Evolutionary conservation across 2,888 invertebrate genomes (phyloP).

Genomic region (Protonemura montana): DNA sequence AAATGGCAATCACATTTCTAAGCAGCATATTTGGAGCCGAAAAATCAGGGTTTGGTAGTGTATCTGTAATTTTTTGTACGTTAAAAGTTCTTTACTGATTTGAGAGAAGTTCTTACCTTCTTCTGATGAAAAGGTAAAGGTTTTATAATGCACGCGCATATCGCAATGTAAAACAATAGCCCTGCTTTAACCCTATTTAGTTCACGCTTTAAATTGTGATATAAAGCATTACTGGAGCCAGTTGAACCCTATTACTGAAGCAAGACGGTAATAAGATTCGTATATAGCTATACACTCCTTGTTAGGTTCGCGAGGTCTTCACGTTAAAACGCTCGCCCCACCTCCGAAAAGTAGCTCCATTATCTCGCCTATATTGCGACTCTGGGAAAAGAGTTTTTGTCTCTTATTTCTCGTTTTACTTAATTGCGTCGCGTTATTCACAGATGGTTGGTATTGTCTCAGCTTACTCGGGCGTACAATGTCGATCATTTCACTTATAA

Average conservation of each 20-base stretch:
- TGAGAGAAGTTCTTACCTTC: too few species aligned
- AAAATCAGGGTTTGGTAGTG: too few species aligned
- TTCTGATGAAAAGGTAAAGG: too few species aligned
- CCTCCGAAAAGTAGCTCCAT: background rate
- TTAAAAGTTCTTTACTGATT: too few species aligned
- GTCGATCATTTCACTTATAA: slow-evolving; percentile 37
- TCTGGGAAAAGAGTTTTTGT: background rate
- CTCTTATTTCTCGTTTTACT: slow-evolving; percentile 28
- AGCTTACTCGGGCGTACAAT: slow-evolving; percentile 33
- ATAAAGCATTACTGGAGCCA: background rate
- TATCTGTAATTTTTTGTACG: too few species aligned
- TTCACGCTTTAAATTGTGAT: background rate
- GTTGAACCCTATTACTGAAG: background rate
- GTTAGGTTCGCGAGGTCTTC: background rate
- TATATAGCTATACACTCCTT: background rate
- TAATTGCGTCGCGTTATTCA: slow-evolving; percentile 40
- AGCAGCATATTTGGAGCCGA: too few species aligned
- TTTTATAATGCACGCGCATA: too few species aligned
- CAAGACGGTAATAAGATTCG: background rate
- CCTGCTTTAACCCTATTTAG: background rate
- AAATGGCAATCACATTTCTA: too few species aligned
- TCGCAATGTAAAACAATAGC: too few species aligned
- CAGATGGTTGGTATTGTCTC: slow-evolving; percentile 42
- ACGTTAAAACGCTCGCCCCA: background rate
- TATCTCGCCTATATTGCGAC: background rate